Percentiles rank a stretch among this genome's conserved stretches.
Evolutionary conservation across 1,140 invertebrate genomes (phyloP).

Genomic region (Atta colombica): DNA sequence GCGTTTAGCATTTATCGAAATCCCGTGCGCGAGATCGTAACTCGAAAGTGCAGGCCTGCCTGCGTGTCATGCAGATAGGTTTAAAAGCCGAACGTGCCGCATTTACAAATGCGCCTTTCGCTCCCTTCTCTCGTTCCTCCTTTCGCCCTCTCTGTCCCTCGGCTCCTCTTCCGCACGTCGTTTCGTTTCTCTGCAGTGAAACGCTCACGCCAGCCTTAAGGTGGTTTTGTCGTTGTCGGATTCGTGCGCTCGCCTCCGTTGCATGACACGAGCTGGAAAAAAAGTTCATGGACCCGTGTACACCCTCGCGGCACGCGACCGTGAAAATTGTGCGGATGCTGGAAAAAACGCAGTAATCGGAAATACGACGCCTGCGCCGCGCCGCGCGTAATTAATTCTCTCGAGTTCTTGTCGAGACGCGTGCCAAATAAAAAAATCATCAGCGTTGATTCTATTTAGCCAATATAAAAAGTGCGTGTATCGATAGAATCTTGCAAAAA

Average conservation of each 20-base stretch:
- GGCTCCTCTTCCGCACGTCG: not conserved
- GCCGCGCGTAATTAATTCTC: conserved; percentile 36
- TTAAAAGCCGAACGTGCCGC: conserved; percentile 86
- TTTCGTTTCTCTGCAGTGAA: not conserved
- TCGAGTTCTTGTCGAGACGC: conserved; percentile 3
- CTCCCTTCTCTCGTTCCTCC: conserved; percentile 3
- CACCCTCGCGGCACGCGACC: conserved; percentile 13
- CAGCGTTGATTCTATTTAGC: not conserved
- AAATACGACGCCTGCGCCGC: conserved; percentile 6
- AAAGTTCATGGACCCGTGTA: conserved; percentile 22
- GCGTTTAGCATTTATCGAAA: conserved; percentile 87
- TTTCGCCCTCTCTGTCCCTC: not conserved
- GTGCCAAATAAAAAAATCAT: not conserved
- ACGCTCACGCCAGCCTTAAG: conserved; percentile 40
- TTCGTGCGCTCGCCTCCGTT: conserved; percentile 32
- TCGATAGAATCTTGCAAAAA: not conserved
- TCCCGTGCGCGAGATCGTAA: conserved; percentile 83
- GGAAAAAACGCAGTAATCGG: conserved; percentile 24
- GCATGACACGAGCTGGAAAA: conserved; percentile 61
- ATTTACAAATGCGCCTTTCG: conserved; percentile 83
- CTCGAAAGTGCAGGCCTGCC: conserved; percentile 82
- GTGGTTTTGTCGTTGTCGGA: conserved; percentile 45
- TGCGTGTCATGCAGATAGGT: conserved; percentile 86
- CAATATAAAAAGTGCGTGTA: not conserved
- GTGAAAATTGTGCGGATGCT: conserved; percentile 43